These are phyloP conservation scores for Actinia equina DNA, from an alignment of 64 coral and sea anemone species.

Conservation along the genomic window DNA sequence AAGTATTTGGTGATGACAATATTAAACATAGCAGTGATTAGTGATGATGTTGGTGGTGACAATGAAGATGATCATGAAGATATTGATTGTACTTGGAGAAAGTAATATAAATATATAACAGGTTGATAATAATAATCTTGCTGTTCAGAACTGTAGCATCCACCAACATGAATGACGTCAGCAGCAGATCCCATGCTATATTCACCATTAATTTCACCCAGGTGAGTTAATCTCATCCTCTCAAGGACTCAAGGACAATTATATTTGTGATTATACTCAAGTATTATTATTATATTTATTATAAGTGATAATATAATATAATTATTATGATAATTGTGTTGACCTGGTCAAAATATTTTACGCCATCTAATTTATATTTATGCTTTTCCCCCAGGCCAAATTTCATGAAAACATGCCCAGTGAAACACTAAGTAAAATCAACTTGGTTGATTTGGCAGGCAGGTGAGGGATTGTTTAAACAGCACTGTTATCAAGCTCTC, in stretches of 20 bases:
- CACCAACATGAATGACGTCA: conserved; percentile 96
- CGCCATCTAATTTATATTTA: not conserved
- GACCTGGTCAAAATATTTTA: not conserved
- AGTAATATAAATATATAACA: too few species aligned
- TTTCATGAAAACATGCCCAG: conserved; percentile 98
- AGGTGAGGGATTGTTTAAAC: conserved; percentile 32
- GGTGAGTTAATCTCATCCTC: conserved; percentile 19
- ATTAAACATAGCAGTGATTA: too few species aligned
- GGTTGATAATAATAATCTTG: not conserved
- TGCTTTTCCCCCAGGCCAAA: conserved; percentile 62
- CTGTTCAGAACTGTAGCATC: conserved; percentile 79
- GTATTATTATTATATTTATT: too few species aligned
- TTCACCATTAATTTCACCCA: conserved; percentile 95
- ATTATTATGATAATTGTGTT: too few species aligned
- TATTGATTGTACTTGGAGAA: too few species aligned
- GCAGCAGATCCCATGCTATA: conserved; percentile 94
- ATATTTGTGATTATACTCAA: not conserved
- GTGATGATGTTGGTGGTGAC: not conserved
- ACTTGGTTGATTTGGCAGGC: conserved; percentile 90
- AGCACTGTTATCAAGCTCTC: too few species aligned
- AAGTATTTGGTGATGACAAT: too few species aligned
- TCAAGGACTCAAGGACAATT: too few species aligned
- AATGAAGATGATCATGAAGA: too few species aligned
- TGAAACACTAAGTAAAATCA: conserved; percentile 97
- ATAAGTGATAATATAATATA: too few species aligned